Evolutionary conservation across 2,113 vertebrate genomes (phyloP).

Genomic region (Zosterops pallidus): DNA sequence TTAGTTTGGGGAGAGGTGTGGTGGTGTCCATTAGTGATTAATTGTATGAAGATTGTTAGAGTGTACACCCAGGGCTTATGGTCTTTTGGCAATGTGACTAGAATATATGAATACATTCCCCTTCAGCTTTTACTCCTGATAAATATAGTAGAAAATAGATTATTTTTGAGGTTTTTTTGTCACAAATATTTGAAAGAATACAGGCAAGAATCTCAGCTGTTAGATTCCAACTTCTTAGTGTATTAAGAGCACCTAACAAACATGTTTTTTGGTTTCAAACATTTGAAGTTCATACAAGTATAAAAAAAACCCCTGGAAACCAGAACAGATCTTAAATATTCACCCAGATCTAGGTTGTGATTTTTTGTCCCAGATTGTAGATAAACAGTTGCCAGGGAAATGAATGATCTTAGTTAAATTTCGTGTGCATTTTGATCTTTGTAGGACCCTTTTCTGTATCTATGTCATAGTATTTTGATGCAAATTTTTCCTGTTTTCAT

Average conservation of each 20-base stretch:
- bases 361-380: background rate
- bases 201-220: background rate
- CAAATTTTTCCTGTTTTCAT: background rate
- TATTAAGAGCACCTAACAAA: background rate
- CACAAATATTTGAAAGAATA: background rate
- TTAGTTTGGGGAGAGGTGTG: accelerated
- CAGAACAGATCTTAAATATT: background rate
- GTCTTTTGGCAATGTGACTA: background rate
- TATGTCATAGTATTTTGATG: background rate
- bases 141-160: background rate
- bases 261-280: background rate
- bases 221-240: background rate
- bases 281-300: background rate
- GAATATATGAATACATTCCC: background rate
- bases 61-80: background rate
- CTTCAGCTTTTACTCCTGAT: background rate
- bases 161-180: background rate
- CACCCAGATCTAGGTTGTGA: background rate
- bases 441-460: background rate
- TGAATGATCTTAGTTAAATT: background rate
- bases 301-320: background rate
- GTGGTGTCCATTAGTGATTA: background rate
- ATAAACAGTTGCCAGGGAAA: background rate
- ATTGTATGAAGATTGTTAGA: background rate
- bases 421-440: background rate